Evolutionary conservation across 2,888 invertebrate genomes (phyloP), one percentile per base, ranked within the genome.

Genomic region (Piscicola geometra): DNA sequence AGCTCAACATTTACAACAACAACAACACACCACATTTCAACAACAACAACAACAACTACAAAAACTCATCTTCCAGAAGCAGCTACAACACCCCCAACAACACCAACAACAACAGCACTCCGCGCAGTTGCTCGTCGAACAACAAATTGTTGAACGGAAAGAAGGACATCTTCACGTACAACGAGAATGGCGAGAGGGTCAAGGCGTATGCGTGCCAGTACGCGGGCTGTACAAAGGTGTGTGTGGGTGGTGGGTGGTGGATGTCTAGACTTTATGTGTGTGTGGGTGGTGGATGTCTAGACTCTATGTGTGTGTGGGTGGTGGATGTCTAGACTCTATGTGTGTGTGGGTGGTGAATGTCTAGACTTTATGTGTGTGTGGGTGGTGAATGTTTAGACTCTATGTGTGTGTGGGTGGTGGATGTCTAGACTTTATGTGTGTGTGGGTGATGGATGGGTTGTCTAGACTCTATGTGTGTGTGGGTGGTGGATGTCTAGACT

Each of bases 191-290:
- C 1, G 33, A 66, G 9, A 47, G 72, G 32, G 71, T 71, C 25
- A 76, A 74, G 56, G 60, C 76, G 25, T 76, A 67, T 56, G 33
- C 47, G 3, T 73, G 74, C 50, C 74, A 76, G 41, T 76, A 76
- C 33, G 47, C 35, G 3, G 71, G 66, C 18, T 76, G 76, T 21
- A 71, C 71, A 36, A 76, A 76, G 64, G 73, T 73, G n/a, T 0
- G 60, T 47, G n/a, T n/a, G 41, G 41, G 15, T 41, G 41, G 15
- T 5, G 41, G 41, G 41, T 15, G 41, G 41, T n/a, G n/a, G n/a
- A n/a, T n/a, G 9, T 47, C 21, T 47, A 47, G 21, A 15, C 50
- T 47, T 47, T 47, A 47, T 47, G 5, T 5, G 41, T 9, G 15
- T 5, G 41, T 5, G 15, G 41, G 5, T 41, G 41, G 15, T 9